These are phyloP conservation scores for Micromys minutus DNA, from an alignment of 2,113 vertebrate species.

Conservation along the genomic window DNA sequence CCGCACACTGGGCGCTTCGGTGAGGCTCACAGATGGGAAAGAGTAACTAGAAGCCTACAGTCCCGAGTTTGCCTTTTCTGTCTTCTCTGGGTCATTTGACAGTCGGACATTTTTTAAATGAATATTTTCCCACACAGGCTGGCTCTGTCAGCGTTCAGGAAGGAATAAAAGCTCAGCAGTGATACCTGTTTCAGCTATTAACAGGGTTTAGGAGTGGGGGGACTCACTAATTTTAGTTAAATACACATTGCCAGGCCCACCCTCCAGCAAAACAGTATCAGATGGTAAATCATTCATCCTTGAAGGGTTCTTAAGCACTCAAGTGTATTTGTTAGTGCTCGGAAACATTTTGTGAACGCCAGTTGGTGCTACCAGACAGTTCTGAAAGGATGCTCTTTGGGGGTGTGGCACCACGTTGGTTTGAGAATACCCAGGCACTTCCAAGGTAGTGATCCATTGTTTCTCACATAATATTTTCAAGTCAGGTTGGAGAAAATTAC, in stretches of 20 bases:
- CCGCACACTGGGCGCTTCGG: not conserved
- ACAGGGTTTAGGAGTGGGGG: not conserved
- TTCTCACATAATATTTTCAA: slow-evolving; percentile 57
- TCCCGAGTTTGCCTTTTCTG: not conserved
- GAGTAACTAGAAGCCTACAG: not conserved
- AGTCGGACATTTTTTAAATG: slow-evolving; percentile 14
- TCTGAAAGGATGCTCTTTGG: not conserved
- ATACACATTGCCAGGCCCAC: not conserved
- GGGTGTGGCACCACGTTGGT: not conserved
- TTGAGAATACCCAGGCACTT: not conserved
- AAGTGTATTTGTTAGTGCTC: not conserved
- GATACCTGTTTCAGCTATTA: not conserved
- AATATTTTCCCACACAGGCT: not conserved
- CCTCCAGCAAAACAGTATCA: not conserved
- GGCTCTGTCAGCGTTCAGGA: not conserved
- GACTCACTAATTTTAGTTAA: too few species aligned
- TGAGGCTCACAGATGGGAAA: not conserved
- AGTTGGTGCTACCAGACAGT: not conserved
- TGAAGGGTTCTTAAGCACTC: not conserved
- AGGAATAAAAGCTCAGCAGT: too few species aligned
- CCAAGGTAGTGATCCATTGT: not conserved
- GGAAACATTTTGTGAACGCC: not conserved
- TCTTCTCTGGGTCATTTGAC: slow-evolving; percentile 7
- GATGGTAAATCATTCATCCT: not conserved
- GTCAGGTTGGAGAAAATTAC: not conserved